These are phyloP conservation scores for Conchocele bisecta DNA, from an alignment of 2,888 invertebrate species.

Conservation along the genomic window DNA sequence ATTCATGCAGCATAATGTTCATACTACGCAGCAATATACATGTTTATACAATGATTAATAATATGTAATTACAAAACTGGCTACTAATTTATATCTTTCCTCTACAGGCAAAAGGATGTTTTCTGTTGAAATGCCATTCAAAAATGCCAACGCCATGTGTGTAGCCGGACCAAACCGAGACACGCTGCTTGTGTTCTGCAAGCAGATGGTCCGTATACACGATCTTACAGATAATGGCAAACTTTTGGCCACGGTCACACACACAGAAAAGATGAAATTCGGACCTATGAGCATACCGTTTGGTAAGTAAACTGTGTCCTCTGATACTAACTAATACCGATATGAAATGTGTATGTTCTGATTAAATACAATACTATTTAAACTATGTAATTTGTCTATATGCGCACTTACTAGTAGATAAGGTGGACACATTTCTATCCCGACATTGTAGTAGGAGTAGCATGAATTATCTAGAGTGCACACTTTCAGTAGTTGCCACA, in stretches of 20 bases:
- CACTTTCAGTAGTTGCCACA: too few relatives aligned
- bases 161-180: slow-evolving; percentile 34
- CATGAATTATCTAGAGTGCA: too few relatives aligned
- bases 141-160: slow-evolving; percentile 4
- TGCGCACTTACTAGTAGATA: too few relatives aligned
- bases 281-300: slow-evolving; percentile 19
- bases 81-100: too few relatives aligned
- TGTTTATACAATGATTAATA: too few relatives aligned
- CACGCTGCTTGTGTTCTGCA: slow-evolving; percentile 9
- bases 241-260: background rate
- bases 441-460: too few relatives aligned
- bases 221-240: slow-evolving; percentile 10
- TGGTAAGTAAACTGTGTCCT: slow-evolving; percentile 17
- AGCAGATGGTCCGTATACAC: slow-evolving; percentile 3
- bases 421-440: too few relatives aligned
- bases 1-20: too few relatives aligned
- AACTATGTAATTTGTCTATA: too few relatives aligned
- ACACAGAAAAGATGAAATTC: slow-evolving; percentile 22
- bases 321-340: background rate
- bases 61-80: too few relatives aligned
- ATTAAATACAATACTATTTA: background rate
- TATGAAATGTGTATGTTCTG: too few relatives aligned
- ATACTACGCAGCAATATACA: too few relatives aligned
- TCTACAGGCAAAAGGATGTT: slow-evolving; percentile 4
- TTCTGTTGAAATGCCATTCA: background rate